Conservation (phyloP, 2,797 vertebrate species). For the Pseudomugil tenellus region DNA sequence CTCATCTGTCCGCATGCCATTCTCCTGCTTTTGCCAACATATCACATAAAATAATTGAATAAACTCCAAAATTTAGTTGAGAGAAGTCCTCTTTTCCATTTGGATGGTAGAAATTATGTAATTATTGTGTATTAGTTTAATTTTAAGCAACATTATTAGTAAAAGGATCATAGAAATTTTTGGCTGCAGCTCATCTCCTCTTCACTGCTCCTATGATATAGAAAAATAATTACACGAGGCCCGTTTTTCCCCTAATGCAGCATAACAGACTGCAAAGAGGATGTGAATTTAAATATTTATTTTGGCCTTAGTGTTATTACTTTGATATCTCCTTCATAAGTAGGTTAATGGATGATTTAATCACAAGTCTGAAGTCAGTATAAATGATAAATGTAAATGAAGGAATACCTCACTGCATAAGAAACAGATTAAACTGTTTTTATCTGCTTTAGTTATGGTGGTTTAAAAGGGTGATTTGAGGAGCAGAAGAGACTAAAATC, state of each 20-base stretch:
- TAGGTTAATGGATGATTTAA: constrained; percentile 29
- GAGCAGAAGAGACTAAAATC: constrained; percentile 46
- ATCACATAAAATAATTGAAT: constrained; percentile 28
- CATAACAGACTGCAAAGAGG: constrained; percentile 11
- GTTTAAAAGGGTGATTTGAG: constrained; percentile 25
- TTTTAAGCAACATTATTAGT: background rate
- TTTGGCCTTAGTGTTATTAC: constrained; percentile 5
- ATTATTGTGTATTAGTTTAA: constrained; percentile 17
- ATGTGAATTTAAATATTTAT: constrained; percentile 41
- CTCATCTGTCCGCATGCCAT: constrained; percentile 46
- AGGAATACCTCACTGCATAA: constrained; percentile 18
- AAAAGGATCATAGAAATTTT: constrained; percentile 6
- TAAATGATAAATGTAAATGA: constrained; percentile 25
- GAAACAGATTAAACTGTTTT: constrained; percentile 14
- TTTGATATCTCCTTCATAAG: constrained; percentile 34
- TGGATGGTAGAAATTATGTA: background rate
- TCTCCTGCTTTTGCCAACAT: constrained; percentile 14
- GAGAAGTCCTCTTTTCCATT: constrained; percentile 1
- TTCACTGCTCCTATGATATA: constrained; percentile 17
- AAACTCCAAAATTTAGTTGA: constrained; percentile 18
- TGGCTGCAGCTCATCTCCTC: constrained; percentile 13
- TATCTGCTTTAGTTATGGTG: constrained; percentile 21
- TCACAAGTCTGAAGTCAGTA: constrained; percentile 32
- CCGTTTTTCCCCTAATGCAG: constrained; percentile 7
- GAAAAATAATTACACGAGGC: constrained; percentile 40